Base-by-base conservation (phyloP, 2,797 vertebrate genomes). In the Brachyrhaphis roseni region DNA sequence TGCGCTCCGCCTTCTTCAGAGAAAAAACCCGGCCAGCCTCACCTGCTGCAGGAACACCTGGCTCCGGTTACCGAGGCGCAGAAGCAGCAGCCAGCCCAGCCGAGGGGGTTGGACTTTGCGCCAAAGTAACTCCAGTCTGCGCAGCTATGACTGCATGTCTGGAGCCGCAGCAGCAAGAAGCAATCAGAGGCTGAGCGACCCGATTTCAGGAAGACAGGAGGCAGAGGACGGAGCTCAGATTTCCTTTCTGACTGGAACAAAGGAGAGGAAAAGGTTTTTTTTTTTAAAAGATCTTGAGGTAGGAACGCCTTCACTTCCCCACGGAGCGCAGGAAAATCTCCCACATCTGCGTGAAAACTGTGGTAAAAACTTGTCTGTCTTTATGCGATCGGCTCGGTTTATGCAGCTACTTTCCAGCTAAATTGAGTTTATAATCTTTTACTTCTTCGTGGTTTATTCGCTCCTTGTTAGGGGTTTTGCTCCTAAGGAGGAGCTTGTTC, bases 1-100 rank as follows among this genome's bases (percentile, higher is more conserved):
- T 18, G 36, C 11, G 39, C 66, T 43, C 39, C 66, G 39, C 1
- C 2, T 28, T 0, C 3, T 36, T 82, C 34, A 0, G 36, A 28
- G 28, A 53, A 45, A 18, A 41, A 1, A 8, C 15, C 8, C 6
- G 4, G 39, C 5, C 2, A 26, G 0, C 26, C 70, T 79, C 70
- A 84, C 93, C 92, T 93, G 92, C 80, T 74, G 47, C 0, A n/a
- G 39, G 1, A 91, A 88, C 94, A 95, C 93, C 94, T 96, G 94
- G 93, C 59, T 96, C 95, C 82, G 89, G 90, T 96, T 95, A 90
- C 94, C 91, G 85, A 13, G 11, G 26, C 12, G 41, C 68, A 71
- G 41, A 6, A 45, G 68, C 0, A 41, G 62, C 34, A 6, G 34
- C 3, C 34, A 16, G 79, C 55, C 36, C 57, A 13, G 79, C 71